Conservation (phyloP, 2,113 vertebrate genomes). For the Odocoileus hemionus region DNA sequence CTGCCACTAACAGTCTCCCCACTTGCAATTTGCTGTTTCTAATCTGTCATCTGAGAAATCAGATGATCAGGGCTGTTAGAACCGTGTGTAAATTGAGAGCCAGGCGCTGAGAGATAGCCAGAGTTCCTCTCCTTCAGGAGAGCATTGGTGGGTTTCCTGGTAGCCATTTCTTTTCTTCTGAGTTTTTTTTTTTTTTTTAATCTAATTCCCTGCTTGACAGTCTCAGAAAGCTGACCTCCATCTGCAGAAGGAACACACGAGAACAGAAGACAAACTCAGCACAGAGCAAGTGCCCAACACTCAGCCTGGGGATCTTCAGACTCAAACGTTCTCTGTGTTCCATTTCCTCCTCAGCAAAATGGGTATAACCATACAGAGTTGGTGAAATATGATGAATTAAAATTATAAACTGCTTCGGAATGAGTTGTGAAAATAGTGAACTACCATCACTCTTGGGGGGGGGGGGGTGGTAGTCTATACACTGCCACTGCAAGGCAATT, state of each 20-base stretch:
- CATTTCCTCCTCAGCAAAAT: not conserved
- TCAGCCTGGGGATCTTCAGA: not conserved
- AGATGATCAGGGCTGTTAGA: constrained; percentile 39
- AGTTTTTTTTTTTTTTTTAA: not conserved
- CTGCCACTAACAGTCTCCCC: not conserved
- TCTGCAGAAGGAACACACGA: not conserved
- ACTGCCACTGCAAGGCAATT: not conserved
- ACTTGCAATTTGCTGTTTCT: constrained; percentile 34
- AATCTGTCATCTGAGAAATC: constrained; percentile 53
- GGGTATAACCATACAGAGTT: not conserved
- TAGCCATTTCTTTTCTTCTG: not conserved
- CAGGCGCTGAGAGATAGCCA: not conserved
- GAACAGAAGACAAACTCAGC: not conserved
- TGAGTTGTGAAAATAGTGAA: not conserved
- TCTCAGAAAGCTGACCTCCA: constrained; percentile 1
- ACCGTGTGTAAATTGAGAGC: constrained; percentile 31
- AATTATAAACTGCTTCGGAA: not conserved
- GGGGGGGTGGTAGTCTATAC: not conserved
- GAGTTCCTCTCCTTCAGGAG: constrained; percentile 20
- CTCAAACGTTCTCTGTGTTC: not conserved
- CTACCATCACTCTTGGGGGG: not conserved
- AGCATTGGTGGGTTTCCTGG: not conserved
- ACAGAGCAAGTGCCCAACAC: not conserved
- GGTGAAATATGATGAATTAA: not conserved
- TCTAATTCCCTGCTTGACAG: not conserved